Evolutionary conservation across 2,888 invertebrate genomes (phyloP).

Genomic region (Nysson spinosus): DNA sequence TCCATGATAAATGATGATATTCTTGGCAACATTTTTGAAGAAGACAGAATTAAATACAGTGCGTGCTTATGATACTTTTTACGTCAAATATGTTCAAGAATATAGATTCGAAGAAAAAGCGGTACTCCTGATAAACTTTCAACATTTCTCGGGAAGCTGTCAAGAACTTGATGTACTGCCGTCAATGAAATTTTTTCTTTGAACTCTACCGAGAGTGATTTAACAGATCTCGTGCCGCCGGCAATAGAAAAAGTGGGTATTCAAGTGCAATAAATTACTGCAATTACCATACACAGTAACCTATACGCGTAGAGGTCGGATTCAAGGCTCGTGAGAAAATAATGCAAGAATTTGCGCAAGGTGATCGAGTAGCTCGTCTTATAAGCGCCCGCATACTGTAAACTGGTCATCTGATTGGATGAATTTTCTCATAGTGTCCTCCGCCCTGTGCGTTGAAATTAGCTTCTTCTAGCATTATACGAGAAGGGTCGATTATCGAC

Average conservation of each 20-base stretch:
- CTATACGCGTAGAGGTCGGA: constrained; percentile 35
- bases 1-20: too few species aligned
- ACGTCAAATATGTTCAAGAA: too few species aligned
- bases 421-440: constrained; percentile 65
- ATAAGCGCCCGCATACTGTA: constrained; percentile 45
- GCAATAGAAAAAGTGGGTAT: constrained; percentile 27
- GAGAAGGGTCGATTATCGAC: constrained; percentile 62
- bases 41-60: too few species aligned
- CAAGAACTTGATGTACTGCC: not conserved
- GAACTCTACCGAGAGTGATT: constrained; percentile 3
- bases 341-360: constrained; percentile 63
- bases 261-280: constrained; percentile 39
- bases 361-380: constrained; percentile 61
- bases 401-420: constrained; percentile 23
- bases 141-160: not conserved
- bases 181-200: constrained; percentile 16
- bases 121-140: too few species aligned
- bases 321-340: constrained; percentile 58
- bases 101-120: not conserved
- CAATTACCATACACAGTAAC: constrained; percentile 42
- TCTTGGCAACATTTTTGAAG: too few species aligned
- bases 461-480: constrained; percentile 65
- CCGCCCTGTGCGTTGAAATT: constrained; percentile 53
- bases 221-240: constrained; percentile 18
- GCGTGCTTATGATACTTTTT: too few species aligned